Conservation (phyloP, 2,888 invertebrate species). For the Drosophila meridiana region DNA sequence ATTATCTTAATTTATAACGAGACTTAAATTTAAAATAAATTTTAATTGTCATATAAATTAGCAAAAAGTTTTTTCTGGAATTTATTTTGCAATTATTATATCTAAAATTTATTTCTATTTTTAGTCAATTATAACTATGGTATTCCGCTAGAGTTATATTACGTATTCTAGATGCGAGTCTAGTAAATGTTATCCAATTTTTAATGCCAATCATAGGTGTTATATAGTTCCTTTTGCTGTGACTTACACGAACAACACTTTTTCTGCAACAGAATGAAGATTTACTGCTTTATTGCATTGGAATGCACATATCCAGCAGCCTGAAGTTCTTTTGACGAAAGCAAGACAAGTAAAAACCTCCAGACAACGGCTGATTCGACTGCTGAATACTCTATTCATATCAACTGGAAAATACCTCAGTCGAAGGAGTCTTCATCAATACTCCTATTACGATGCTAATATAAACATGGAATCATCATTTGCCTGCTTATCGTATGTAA, state of each 20-base stretch:
- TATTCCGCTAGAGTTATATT: too few relatives aligned
- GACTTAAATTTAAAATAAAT: too few relatives aligned
- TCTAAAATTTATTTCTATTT: too few relatives aligned
- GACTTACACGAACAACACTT: not conserved
- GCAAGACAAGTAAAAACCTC: not conserved
- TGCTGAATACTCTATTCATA: not conserved
- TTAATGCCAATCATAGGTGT: too few relatives aligned
- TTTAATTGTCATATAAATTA: too few relatives aligned
- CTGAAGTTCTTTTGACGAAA: slow-evolving; percentile 36
- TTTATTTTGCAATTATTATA: too few relatives aligned
- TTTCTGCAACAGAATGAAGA: slow-evolving; percentile 24
- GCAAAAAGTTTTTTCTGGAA: too few relatives aligned
- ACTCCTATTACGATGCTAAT: not conserved
- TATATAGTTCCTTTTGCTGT: not conserved
- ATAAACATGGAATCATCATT: not conserved
- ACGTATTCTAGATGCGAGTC: too few relatives aligned
- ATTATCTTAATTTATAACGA: too few relatives aligned
- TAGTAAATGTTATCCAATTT: too few relatives aligned
- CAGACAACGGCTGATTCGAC: not conserved
- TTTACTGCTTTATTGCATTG: slow-evolving; percentile 68
- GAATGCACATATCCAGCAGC: slow-evolving; percentile 11
- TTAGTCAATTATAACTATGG: too few relatives aligned
- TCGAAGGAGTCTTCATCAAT: not conserved
- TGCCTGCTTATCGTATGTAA: not conserved
- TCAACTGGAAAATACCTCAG: too few relatives aligned